These are phyloP conservation scores for Cliona cf. orientalis DNA, from an alignment of 37 sponge, comb jelly and placozoan genomes.

Conservation along the genomic window DNA sequence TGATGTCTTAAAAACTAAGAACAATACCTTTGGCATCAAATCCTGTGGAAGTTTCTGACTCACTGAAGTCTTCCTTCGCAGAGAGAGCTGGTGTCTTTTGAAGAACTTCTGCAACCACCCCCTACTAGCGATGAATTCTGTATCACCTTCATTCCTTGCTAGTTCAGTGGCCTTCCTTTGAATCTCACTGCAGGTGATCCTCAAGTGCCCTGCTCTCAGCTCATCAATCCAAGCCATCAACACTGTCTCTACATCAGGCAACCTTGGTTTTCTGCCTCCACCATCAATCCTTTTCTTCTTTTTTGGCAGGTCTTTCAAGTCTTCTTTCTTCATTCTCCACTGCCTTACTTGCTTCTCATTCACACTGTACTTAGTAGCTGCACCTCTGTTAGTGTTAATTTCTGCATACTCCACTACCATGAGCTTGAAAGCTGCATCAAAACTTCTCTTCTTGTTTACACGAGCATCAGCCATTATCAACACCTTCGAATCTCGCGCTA, in stretches of 20 bases:
- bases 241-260: background rate
- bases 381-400: background rate
- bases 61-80: background rate
- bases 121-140: background rate
- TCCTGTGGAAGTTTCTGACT: too few species aligned
- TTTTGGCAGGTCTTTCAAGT: background rate
- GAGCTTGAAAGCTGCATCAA: background rate
- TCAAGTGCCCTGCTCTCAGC: background rate
- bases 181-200: background rate
- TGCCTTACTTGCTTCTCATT: background rate
- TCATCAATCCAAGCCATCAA: background rate
- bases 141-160: background rate
- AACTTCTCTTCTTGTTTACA: background rate
- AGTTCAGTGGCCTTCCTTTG: background rate
- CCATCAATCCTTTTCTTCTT: background rate
- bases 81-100: background rate
- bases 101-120: background rate
- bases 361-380: too few species aligned
- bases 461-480: background rate
- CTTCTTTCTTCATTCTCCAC: background rate
- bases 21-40: too few species aligned
- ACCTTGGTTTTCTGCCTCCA: background rate
- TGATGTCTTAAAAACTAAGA: too few species aligned
- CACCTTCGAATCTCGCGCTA: background rate
- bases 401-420: background rate